phyloP scores from a whole-genome alignment of 2,113 vertebrate species.

The Chionomys nivalis region DNA sequence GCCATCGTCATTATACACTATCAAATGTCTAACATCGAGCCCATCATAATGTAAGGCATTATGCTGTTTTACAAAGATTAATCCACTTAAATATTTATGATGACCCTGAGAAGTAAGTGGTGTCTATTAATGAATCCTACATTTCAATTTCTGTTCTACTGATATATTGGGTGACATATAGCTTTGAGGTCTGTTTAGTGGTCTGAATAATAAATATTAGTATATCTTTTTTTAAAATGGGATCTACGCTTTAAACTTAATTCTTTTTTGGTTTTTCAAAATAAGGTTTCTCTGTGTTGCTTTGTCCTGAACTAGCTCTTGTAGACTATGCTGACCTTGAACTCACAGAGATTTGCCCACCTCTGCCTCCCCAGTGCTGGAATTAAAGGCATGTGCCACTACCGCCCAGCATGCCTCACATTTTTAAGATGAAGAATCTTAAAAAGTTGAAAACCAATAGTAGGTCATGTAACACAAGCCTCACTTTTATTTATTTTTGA shows the following conservation, averaged over 20 bases:
- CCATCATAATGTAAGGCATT: background rate
- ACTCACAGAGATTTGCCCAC: no score
- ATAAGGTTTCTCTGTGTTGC: no score
- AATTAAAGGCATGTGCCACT: no score
- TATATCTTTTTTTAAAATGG: background rate
- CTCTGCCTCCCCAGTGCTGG: no score
- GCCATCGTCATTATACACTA: background rate
- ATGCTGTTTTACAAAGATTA: conserved; percentile 30
- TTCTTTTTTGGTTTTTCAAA: background rate
- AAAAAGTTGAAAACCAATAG: background rate
- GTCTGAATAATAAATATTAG: conserved; percentile 1
- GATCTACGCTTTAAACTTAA: conserved; percentile 5
- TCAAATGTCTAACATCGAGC: background rate
- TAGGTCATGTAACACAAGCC: background rate
- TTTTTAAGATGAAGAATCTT: conserved; percentile 14
- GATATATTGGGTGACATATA: background rate
- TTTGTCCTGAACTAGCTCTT: no score
- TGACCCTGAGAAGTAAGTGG: background rate
- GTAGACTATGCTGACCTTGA: no score
- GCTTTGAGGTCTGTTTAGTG: background rate
- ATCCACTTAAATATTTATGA: conserved; percentile 8
- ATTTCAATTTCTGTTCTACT: conserved; percentile 35
- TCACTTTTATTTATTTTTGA: background rate
- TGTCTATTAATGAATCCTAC: background rate
- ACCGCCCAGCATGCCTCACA: background rate